A percentile compares a stretch with the other conserved stretches of the same genome.
phyloP scores from a whole-genome alignment of 2,888 invertebrate species.

The Craniophora ligustri region DNA sequence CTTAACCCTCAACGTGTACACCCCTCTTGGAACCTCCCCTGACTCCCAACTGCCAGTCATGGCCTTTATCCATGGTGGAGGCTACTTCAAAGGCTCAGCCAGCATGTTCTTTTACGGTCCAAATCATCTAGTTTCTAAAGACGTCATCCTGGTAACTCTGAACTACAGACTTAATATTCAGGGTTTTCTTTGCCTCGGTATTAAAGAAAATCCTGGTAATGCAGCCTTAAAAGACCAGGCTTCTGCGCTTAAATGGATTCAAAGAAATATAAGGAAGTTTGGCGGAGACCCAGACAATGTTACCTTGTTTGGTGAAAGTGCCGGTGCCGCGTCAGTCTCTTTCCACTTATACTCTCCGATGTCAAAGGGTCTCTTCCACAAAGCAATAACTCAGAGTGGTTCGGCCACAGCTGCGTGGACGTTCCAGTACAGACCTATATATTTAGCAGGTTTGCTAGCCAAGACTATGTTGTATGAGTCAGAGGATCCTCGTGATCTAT shows the following conservation, averaged over 20 bases:
- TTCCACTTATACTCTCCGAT: conserved; percentile 75
- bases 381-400: conserved; percentile 79
- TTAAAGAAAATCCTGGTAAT: conserved; percentile 78
- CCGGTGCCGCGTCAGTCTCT: conserved; percentile 76
- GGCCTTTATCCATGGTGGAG: conserved; percentile 82
- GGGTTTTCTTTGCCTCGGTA: conserved; percentile 74
- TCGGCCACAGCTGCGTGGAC: conserved; percentile 75
- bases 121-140: conserved; percentile 70
- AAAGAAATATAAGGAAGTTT: conserved; percentile 70
- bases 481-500: conserved; percentile 69
- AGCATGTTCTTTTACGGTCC: conserved; percentile 71
- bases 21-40: conserved; percentile 60
- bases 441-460: conserved; percentile 71
- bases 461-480: conserved; percentile 70
- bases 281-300: conserved; percentile 77
- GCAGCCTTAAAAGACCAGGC: conserved; percentile 79
- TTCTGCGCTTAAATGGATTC: conserved; percentile 75
- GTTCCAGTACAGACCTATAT: conserved; percentile 72
- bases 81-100: conserved; percentile 73
- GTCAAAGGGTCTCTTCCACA: conserved; percentile 79
- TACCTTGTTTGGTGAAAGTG: conserved; percentile 80
- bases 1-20: conserved; percentile 73
- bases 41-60: conserved; percentile 72
- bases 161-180: conserved; percentile 80
- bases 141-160: conserved; percentile 73